phyloP scores from a whole-genome alignment of 2,113 vertebrate genomes.

The Coracopsis vasa region DNA sequence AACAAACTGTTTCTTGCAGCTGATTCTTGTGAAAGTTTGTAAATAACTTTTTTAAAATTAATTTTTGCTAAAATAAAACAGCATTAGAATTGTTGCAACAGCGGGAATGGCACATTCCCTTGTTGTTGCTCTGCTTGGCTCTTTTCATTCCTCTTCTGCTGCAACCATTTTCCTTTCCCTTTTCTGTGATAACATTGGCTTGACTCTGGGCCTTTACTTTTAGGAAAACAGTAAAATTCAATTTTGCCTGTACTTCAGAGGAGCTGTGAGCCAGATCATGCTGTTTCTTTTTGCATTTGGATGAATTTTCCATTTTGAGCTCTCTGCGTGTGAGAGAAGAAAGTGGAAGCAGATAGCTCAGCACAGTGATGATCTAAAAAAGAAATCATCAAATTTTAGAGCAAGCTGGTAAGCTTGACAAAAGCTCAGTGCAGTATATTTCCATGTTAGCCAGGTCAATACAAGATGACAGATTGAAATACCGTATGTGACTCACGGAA shows the following conservation, averaged over 20 bases:
- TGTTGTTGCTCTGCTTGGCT: neutral
- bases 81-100: neutral
- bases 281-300: conserved; percentile 63
- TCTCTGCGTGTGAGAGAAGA: conserved; percentile 33
- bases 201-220: conserved; percentile 23
- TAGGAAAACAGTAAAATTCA: conserved; percentile 43
- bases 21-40: neutral
- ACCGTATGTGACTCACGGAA: conserved; percentile 17
- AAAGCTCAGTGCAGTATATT: conserved; percentile 59
- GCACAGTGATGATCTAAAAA: conserved; percentile 62
- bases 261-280: conserved; percentile 60
- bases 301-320: conserved; percentile 57
- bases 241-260: conserved; percentile 40
- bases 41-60: neutral
- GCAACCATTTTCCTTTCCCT: neutral
- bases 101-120: neutral
- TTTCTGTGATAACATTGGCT: neutral
- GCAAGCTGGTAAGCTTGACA: conserved; percentile 54
- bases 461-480: conserved; percentile 70
- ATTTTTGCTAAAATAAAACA: neutral
- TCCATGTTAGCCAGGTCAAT: conserved; percentile 70
- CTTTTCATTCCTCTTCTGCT: neutral
- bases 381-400: conserved; percentile 69
- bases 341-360: conserved; percentile 58
- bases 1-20: neutral